A percentile compares a stretch with the other conserved stretches of the same genome.
Evolutionary conservation across 2,888 invertebrate genomes (phyloP).

Genomic region (Nomada fabriciana): DNA sequence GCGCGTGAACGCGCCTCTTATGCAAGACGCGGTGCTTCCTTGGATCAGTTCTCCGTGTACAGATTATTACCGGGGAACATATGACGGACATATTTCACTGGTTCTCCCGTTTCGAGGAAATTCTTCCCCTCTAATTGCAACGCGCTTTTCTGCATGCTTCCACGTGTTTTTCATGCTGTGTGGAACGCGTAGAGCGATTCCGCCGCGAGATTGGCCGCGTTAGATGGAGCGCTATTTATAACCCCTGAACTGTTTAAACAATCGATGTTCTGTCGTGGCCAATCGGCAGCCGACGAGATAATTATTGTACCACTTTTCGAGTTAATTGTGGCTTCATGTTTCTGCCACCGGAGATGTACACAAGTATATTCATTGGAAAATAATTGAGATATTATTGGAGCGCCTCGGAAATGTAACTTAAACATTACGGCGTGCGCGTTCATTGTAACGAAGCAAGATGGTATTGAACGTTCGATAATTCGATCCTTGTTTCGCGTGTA

Average conservation of each 20-base stretch:
- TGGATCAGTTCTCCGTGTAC: not conserved
- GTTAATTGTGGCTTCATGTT: too few relatives aligned
- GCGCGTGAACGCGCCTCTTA: constrained; percentile 15
- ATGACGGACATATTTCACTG: constrained; percentile 25
- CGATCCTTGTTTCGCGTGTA: too few relatives aligned
- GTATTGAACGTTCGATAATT: too few relatives aligned
- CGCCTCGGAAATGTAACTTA: too few relatives aligned
- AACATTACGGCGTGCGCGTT: too few relatives aligned
- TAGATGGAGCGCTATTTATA: constrained; percentile 11
- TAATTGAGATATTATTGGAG: too few relatives aligned
- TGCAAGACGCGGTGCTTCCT: not conserved
- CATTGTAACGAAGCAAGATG: too few relatives aligned
- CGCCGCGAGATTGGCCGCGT: constrained; percentile 10
- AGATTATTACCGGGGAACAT: constrained; percentile 10
- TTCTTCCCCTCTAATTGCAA: constrained; percentile 19
- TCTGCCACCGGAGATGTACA: too few relatives aligned
- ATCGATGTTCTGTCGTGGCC: not conserved
- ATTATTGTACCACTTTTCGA: too few relatives aligned
- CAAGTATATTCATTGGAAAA: too few relatives aligned
- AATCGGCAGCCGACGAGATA: not conserved
- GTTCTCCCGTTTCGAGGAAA: constrained; percentile 15
- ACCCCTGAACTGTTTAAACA: not conserved
- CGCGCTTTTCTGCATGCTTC: constrained; percentile 14
- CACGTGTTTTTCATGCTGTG: constrained; percentile 3
- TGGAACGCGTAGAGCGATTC: not conserved